Base-by-base conservation (phyloP, 2,113 vertebrate genomes). In the Colistium nudipinnis region DNA sequence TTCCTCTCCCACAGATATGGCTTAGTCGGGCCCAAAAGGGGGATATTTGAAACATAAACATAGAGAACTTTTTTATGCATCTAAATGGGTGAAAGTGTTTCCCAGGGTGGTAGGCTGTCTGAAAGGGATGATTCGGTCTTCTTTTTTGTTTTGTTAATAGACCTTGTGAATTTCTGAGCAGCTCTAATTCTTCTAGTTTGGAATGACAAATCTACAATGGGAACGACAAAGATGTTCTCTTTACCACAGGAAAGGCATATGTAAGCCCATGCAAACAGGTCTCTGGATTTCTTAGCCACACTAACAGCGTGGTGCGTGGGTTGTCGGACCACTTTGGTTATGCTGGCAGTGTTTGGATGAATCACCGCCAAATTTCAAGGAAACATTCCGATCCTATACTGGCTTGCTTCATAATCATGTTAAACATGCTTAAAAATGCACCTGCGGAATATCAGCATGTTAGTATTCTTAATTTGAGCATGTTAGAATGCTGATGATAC, bases 1-100 rank as follows among this genome's bases (percentile, higher is more conserved):
- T 87, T 89, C 81, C 86, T 78, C 70, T 88, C 87, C 78, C 90
- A 88, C 84, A 85, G 70, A 74, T 56, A 17, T 19, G 27, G 67
- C 66, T 48, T 55, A 65, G 49, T 67, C 30, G 7, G 56, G 74
- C 47, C 65, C 60, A 82, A 76, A n/a, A 84, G 76, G 65, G 49
- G 68, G 81, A 78, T 81, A 78, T 81, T 35, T 76, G 70, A 81
- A 82, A 87, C 4, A 22, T 68, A 89, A 87, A 86, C 81, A 90
- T 1, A 4, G 65, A 56, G 22, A 82, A 78, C n/a, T 82, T 76
- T 82, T 35, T 84, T 84, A 80, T 61, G 52, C 49, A 74, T 63
- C 12, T 44, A 63, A 65, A 65, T 70, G 54, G 62, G 36, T 20
- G 45, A 61, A 72, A 41, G 3, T 20, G 28, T 72, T 89, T 88